Evolutionary conservation across 2,888 invertebrate species (phyloP), one percentile per base, ranked within the genome.

Genomic region (Flexamia atlantica): DNA sequence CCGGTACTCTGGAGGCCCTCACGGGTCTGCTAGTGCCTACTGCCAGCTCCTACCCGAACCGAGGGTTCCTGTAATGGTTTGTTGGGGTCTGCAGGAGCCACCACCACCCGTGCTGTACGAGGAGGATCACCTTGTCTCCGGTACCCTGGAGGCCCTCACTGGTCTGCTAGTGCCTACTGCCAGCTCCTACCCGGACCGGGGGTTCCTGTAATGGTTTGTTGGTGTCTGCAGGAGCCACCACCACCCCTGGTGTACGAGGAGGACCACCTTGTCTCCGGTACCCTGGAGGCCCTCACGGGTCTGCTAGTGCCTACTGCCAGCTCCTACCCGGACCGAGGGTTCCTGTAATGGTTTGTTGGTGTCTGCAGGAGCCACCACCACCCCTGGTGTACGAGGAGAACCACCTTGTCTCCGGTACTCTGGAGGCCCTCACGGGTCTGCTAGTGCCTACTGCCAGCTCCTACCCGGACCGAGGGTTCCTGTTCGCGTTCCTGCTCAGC

Each of bases 21-120:
- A 95, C 98, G 82, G 96, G 96, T 89, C 97, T 98, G 91, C 94
- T 98, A 91, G 95, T 98, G 83, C 98, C 98, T 32, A 97, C 98
- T 30, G 94, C 95, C 82, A 95, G 95, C 87, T 96, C 97, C 90
- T 96, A 95, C 90, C 97, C 97, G 32, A 96, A 97, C 90, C 93
- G 96, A 88, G 94, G 96, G 25, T 98, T 96, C 91, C 93, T 97
- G 85, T 99, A 99, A 12, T 40, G 91, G 97, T 98, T 86, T 98
- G 98, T 90, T 93, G 99, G 86, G 7, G 50, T 40, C 12, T n/a
- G 2, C 42, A 74, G 74, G 74, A 74, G 36, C 36, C 42, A 23
- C 74, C 74, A 42, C 74, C 74, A 20, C 53, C 50, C 17, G 90
- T 95, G 95, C n/a, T 95, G 85, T 96, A 95, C 90, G 93, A 95